phyloP scores from a whole-genome alignment of 2,797 vertebrate genomes.

The Sylvia borin region DNA sequence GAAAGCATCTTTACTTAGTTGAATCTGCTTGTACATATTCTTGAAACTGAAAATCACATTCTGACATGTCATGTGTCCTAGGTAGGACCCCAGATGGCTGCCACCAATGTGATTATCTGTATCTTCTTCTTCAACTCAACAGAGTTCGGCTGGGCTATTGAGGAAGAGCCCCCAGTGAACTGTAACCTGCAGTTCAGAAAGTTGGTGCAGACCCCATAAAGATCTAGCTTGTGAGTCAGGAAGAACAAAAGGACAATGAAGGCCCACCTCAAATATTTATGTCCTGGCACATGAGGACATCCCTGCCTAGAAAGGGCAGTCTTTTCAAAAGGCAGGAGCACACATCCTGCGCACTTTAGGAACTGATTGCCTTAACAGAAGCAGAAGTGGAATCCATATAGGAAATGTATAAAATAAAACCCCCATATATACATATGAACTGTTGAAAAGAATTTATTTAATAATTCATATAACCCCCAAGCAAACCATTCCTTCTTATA shows the following conservation, averaged over 20 bases:
- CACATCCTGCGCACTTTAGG: rapidly evolving
- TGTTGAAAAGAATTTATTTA: background rate
- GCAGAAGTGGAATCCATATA: background rate
- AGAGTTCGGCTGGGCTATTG: background rate
- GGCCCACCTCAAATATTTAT: background rate
- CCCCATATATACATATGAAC: background rate
- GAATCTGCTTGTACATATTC: background rate
- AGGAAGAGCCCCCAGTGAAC: background rate
- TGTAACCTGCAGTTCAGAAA: background rate
- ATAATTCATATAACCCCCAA: background rate
- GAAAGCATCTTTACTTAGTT: background rate
- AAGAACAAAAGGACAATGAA: background rate
- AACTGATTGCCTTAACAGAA: background rate
- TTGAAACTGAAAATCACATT: background rate
- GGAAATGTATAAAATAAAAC: background rate
- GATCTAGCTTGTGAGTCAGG: background rate
- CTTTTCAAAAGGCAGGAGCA: background rate
- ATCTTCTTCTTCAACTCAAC: background rate
- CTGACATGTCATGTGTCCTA: background rate
- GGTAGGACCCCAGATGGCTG: background rate
- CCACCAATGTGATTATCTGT: background rate
- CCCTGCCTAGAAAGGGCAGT: background rate
- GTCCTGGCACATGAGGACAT: background rate
- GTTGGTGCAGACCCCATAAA: background rate
- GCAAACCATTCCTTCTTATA: background rate